Evolutionary conservation across 1,140 invertebrate species (phyloP).

Genomic region (Lucilia cuprina): DNA sequence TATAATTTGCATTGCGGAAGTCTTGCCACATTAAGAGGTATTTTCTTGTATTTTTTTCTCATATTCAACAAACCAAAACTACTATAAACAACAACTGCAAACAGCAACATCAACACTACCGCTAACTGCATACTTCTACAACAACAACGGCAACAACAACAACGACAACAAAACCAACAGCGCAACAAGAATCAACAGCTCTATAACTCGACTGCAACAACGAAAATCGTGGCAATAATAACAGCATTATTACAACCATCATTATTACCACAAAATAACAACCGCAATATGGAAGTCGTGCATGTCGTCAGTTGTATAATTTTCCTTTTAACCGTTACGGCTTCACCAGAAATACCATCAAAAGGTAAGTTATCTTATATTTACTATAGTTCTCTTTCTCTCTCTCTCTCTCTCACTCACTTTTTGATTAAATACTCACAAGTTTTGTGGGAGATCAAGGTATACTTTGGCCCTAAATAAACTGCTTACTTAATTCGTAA

Average conservation of each 20-base stretch:
- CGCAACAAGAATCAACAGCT: constrained; percentile 11
- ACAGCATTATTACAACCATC: constrained; percentile 14
- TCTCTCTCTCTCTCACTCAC: too few relatives aligned
- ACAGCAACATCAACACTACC: background rate
- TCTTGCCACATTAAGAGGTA: constrained; percentile 26
- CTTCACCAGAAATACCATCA: constrained; percentile 38
- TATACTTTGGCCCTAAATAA: too few relatives aligned
- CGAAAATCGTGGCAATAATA: background rate
- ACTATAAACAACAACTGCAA: background rate
- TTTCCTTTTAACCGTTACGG: constrained; percentile 24
- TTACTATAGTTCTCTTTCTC: background rate
- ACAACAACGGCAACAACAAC: background rate
- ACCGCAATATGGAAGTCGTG: constrained; percentile 8
- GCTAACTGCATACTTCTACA: background rate
- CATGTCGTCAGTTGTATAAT: constrained; percentile 23
- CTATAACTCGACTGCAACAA: background rate
- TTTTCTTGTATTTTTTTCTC: background rate
- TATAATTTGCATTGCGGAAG: constrained; percentile 34
- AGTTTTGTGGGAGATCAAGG: too few relatives aligned
- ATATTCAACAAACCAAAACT: background rate
- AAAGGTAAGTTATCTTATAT: constrained; percentile 36
- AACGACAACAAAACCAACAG: background rate
- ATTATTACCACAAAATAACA: constrained; percentile 13
- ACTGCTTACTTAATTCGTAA: too few relatives aligned
- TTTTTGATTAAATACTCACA: too few relatives aligned